Base-by-base conservation (phyloP, 2,888 invertebrate genomes). In the Pristionchus mayeri region DNA sequence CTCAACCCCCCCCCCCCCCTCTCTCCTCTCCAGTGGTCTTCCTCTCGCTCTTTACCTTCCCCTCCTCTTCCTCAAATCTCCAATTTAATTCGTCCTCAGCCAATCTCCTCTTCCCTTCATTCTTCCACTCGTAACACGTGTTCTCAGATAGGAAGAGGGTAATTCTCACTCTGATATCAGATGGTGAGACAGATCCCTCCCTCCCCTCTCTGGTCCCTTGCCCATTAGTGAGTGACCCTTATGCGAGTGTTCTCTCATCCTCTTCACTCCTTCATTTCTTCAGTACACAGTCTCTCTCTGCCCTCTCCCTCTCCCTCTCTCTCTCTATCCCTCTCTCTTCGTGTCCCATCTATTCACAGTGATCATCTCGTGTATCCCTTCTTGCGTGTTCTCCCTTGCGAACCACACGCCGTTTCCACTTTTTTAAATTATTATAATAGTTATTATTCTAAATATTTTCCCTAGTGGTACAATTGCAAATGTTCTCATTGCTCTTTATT, bases 191-290 rank as follows among this genome's bases (percentile, higher is more conserved):
- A 2, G 50, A 27, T 18, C 27, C 24, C 50, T 18, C 18, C 52
- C 24, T 52, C n/a, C n/a, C 79, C 79, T 79, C 54, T 52, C 27
- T 30, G 34, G 13, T 78, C 34, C 21, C 52, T 27, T 50, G 27
- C 21, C 54, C 78, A 37, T 40, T 75, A n/a, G 40, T 48, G 40
- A n/a, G 21, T 50, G 30, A 13, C 79, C 44, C 79, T 79, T 27
- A 24, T 37, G 13, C 54, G 50, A 48, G 30, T 52, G 21, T 44
- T 57, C 80, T 80, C 40, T 37, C 27, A 37, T 57, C 44, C 50
- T 50, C 50, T 52, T 34, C 37, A n/a, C 18, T 52, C n/a, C 21
- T 82, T 60, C 16, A 27, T 50, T 16, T 82, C 67, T 48, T 21
- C 30, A 30, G 6, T 52, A 11, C 24, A 30, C 44, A 21, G 2